Evolutionary conservation across 1,140 invertebrate genomes (phyloP).

Genomic region (Periplaneta americana): DNA sequence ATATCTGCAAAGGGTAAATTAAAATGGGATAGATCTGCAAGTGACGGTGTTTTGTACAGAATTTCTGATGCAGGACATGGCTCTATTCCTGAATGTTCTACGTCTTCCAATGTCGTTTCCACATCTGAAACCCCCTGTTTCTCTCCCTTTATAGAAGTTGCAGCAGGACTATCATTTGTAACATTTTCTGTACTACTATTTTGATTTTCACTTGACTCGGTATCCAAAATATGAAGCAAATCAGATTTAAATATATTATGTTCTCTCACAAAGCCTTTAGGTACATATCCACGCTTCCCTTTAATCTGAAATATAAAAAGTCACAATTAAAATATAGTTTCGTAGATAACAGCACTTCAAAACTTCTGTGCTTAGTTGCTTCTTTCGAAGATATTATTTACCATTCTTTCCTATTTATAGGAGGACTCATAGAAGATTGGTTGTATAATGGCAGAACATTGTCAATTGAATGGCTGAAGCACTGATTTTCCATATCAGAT

Average conservation of each 20-base stretch:
- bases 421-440: too few species aligned
- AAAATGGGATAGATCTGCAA: neutral
- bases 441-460: too few species aligned
- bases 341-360: too few species aligned
- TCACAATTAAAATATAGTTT: too few species aligned
- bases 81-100: neutral
- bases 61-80: neutral
- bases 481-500: too few species aligned
- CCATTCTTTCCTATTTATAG: too few species aligned
- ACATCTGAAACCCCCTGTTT: slow-evolving; percentile 1
- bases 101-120: slow-evolving; percentile 6
- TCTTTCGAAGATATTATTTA: too few species aligned
- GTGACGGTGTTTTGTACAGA: neutral
- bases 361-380: too few species aligned
- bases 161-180: too few species aligned
- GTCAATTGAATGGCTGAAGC: too few species aligned
- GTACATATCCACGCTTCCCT: slow-evolving; percentile 63
- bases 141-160: neutral
- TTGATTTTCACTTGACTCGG: slow-evolving; percentile 28
- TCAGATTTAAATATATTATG: slow-evolving; percentile 39
- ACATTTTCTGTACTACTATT: neutral
- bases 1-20: neutral
- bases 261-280: slow-evolving; percentile 50
- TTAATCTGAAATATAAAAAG: slow-evolving; percentile 43
- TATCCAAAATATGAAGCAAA: slow-evolving; percentile 39